These are phyloP conservation scores for Monodelphis domestica DNA, from an alignment of 2,797 vertebrate species.

Conservation along the genomic window DNA sequence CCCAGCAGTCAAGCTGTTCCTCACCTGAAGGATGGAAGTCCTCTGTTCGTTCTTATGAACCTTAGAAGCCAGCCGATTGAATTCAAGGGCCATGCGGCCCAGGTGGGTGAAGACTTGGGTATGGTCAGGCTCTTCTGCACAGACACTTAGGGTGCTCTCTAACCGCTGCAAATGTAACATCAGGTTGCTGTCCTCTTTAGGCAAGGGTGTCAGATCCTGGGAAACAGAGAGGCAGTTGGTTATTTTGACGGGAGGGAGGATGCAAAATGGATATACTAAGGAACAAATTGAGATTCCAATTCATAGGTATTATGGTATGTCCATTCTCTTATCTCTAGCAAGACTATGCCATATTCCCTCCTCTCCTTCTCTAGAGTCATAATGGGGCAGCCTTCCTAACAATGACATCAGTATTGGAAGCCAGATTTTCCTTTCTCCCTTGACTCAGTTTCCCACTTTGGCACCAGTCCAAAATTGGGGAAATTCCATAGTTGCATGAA, in stretches of 20 bases:
- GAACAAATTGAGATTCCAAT: background rate
- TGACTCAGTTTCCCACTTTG: slow-evolving; percentile 69
- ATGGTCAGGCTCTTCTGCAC: slow-evolving; percentile 95
- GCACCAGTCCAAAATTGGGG: slow-evolving; percentile 36
- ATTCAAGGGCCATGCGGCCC: slow-evolving; percentile 98
- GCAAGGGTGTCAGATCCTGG: slow-evolving; percentile 7
- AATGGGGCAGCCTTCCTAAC: background rate
- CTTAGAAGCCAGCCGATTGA: slow-evolving; percentile 96
- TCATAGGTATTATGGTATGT: background rate
- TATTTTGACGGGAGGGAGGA: background rate
- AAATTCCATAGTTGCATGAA: slow-evolving; percentile 70
- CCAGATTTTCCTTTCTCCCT: slow-evolving; percentile 55
- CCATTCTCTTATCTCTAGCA: background rate
- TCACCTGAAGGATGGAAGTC: slow-evolving; percentile 95
- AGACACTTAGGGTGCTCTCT: slow-evolving; percentile 95
- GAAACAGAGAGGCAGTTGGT: fast-evolving
- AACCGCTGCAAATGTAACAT: slow-evolving; percentile 94
- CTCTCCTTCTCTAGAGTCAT: background rate
- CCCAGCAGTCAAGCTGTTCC: background rate
- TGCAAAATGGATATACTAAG: background rate
- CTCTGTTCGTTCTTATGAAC: slow-evolving; percentile 98
- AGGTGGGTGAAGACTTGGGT: slow-evolving; percentile 95
- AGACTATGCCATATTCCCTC: background rate
- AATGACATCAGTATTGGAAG: background rate
- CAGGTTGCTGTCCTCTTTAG: slow-evolving; percentile 90